These are phyloP conservation scores for Tortricodes alternella DNA, from an alignment of 2,888 invertebrate species.

Conservation along the genomic window DNA sequence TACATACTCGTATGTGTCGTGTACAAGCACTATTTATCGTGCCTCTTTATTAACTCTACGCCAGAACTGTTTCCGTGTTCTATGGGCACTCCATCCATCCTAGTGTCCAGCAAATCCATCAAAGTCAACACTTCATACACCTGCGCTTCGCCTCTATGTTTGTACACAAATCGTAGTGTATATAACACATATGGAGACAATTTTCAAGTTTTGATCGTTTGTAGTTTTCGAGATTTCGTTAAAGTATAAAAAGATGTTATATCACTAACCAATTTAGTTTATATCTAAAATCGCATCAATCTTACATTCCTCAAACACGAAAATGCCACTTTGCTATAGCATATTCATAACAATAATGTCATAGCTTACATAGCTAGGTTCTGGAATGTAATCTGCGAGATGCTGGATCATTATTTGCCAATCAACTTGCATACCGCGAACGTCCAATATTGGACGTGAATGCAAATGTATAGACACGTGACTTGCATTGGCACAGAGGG, in stretches of 20 bases:
- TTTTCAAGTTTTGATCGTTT: too few relatives aligned
- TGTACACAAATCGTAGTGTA: too few relatives aligned
- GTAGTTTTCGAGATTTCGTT: too few relatives aligned
- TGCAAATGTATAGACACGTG: background rate
- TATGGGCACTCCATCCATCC: background rate
- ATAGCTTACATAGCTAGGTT: background rate
- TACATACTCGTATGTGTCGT: too few relatives aligned
- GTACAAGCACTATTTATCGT: too few relatives aligned
- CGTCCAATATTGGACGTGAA: background rate
- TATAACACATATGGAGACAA: too few relatives aligned
- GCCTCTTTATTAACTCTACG: background rate
- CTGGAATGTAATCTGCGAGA: conserved; percentile 13
- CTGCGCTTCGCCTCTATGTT: too few relatives aligned
- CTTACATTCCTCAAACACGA: background rate
- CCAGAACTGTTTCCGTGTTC: background rate
- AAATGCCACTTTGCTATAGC: background rate
- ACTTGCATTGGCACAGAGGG: too few relatives aligned
- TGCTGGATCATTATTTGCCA: background rate
- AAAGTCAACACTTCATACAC: too few relatives aligned
- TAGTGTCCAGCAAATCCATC: background rate
- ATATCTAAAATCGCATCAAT: too few relatives aligned
- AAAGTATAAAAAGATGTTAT: too few relatives aligned
- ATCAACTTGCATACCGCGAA: background rate
- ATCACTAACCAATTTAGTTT: too few relatives aligned
- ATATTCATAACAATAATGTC: background rate